These are phyloP conservation scores for Belgica antarctica DNA, from an alignment of 2,888 invertebrate genomes.

Conservation along the genomic window DNA sequence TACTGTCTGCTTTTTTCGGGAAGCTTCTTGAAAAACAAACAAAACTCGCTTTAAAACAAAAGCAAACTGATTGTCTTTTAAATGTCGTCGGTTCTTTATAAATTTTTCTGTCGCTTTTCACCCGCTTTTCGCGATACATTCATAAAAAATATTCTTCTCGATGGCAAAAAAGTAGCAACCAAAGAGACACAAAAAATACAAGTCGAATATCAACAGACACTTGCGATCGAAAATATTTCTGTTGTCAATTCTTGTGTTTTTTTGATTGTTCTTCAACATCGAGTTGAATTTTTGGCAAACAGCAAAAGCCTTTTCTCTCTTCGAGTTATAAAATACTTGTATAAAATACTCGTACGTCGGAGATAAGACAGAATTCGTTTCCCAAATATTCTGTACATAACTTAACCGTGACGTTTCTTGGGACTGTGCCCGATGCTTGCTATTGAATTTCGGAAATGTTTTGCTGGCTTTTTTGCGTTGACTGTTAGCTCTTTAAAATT, in stretches of 20 bases:
- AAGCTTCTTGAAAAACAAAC: not conserved
- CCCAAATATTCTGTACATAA: too few relatives aligned
- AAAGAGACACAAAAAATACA: not conserved
- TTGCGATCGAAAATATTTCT: not conserved
- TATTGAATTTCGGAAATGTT: not conserved
- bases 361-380: too few relatives aligned
- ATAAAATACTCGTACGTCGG: too few relatives aligned
- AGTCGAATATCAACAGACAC: not conserved
- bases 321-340: too few relatives aligned
- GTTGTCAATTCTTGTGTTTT: conserved; percentile 1
- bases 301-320: not conserved
- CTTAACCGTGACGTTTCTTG: not conserved
- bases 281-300: not conserved
- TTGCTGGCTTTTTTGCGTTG: too few relatives aligned
- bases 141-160: not conserved
- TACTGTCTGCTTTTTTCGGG: not conserved
- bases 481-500: not conserved
- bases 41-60: not conserved
- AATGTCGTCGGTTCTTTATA: conserved; percentile 15
- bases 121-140: not conserved
- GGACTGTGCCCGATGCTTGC: too few relatives aligned
- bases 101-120: conserved; percentile 15
- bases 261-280: not conserved
- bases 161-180: too few relatives aligned
- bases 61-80: conserved; percentile 38